phyloP scores from a whole-genome alignment of 2,113 vertebrate species.

The Spea bombifrons region DNA sequence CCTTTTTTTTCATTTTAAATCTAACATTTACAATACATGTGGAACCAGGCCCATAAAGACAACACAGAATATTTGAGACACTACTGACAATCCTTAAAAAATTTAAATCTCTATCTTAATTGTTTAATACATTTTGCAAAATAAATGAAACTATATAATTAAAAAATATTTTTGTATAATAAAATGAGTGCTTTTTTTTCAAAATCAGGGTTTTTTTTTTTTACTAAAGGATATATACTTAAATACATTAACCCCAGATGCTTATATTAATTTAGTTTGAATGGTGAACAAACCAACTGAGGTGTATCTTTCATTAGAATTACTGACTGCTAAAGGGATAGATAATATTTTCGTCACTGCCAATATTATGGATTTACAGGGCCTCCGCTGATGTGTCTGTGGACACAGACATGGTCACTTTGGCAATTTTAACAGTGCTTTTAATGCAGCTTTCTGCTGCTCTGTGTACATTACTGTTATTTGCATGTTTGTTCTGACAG shows the following conservation, averaged over 20 bases:
- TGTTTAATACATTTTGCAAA: slow-evolving; percentile 58
- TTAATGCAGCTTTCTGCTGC: slow-evolving; percentile 96
- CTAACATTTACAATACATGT: slow-evolving; percentile 68
- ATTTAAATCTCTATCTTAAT: slow-evolving; percentile 55
- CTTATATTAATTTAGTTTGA: neutral
- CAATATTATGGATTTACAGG: slow-evolving; percentile 68
- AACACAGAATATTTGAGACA: slow-evolving; percentile 64
- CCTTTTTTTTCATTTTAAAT: slow-evolving; percentile 60
- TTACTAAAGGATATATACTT: slow-evolving; percentile 5
- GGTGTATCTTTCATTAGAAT: slow-evolving; percentile 17
- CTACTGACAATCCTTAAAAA: slow-evolving; percentile 47
- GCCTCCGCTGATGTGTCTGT: slow-evolving; percentile 97
- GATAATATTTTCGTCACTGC: slow-evolving; percentile 58
- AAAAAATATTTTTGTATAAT: slow-evolving; percentile 55
- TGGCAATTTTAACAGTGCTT: slow-evolving; percentile 99
- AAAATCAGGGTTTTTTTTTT: neutral
- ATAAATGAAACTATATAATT: slow-evolving; percentile 60
- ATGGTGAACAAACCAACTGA: slow-evolving; percentile 40
- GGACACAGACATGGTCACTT: slow-evolving; percentile 98
- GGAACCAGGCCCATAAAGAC: slow-evolving; percentile 62
- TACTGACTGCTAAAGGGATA: slow-evolving; percentile 51
- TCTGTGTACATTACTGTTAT: slow-evolving; percentile 85
- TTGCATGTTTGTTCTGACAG: slow-evolving; percentile 86
- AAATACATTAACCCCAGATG: neutral
- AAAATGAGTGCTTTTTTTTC: slow-evolving; percentile 39